These are phyloP conservation scores for Sympetrum striolatum DNA, from an alignment of 2,888 invertebrate genomes.

Conservation along the genomic window DNA sequence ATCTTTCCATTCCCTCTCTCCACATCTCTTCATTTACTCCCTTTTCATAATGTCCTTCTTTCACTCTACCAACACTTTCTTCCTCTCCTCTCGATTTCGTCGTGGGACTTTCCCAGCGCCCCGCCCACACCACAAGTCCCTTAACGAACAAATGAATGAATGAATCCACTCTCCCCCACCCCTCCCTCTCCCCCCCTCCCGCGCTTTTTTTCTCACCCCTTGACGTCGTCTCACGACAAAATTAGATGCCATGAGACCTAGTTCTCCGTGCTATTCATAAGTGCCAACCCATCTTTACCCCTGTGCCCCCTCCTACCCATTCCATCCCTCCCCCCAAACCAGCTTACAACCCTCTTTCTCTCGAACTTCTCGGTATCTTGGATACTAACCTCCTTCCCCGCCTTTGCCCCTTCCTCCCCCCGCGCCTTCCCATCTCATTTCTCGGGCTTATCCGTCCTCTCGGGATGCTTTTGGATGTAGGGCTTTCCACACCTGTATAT, in stretches of 20 bases:
- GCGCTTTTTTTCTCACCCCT: not conserved
- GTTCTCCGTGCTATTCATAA: conserved; percentile 43
- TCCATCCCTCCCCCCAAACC: not conserved
- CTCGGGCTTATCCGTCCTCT: not conserved
- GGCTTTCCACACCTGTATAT: not conserved
- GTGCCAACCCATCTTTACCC: conserved; percentile 38
- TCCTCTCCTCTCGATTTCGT: not conserved
- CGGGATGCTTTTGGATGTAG: not conserved
- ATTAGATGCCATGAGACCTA: conserved; percentile 42
- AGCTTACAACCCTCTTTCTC: not conserved
- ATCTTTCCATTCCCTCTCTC: not conserved
- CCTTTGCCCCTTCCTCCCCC: not conserved
- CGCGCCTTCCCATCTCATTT: not conserved
- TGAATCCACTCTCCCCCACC: not conserved
- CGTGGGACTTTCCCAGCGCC: not conserved
- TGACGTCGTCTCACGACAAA: conserved; percentile 42
- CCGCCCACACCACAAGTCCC: not conserved
- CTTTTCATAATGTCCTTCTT: not conserved
- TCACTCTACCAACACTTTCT: not conserved
- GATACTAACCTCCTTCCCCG: not conserved
- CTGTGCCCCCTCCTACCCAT: not conserved
- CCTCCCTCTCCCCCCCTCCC: not conserved
- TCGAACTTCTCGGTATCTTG: not conserved
- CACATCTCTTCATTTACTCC: not conserved
- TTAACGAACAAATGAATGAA: conserved; percentile 39